Evolutionary conservation across 2,888 invertebrate species (phyloP).

Genomic region (Stictocephala bisonia): DNA sequence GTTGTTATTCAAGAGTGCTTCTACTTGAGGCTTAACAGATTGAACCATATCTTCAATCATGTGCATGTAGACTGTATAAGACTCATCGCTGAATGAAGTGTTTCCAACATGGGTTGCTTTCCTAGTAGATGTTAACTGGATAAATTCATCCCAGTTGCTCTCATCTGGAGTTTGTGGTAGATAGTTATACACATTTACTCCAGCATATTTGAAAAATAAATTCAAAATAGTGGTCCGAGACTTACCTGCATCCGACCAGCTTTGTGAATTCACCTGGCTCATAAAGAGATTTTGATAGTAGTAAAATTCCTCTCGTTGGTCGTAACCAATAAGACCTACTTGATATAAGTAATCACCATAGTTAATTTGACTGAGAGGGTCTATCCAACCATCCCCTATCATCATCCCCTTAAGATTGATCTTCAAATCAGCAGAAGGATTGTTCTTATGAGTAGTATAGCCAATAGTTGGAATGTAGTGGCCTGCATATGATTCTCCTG

Average conservation of each 20-base stretch:
- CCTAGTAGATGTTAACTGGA: constrained; percentile 51
- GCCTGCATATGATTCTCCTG: constrained; percentile 91
- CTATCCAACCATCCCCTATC: constrained; percentile 85
- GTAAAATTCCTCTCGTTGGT: constrained; percentile 72
- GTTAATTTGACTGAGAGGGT: constrained; percentile 80
- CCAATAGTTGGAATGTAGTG: constrained; percentile 82
- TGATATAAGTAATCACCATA: constrained; percentile 86
- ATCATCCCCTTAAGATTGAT: constrained; percentile 78
- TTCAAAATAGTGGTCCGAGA: constrained; percentile 78
- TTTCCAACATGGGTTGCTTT: constrained; percentile 87
- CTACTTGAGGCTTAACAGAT: constrained; percentile 78
- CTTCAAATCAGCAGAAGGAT: constrained; percentile 69
- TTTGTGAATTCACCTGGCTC: constrained; percentile 71
- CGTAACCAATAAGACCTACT: constrained; percentile 69
- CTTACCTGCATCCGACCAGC: constrained; percentile 78
- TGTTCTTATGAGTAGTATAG: constrained; percentile 77
- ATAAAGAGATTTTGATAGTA: constrained; percentile 70
- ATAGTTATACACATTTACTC: constrained; percentile 16
- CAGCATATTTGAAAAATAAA: constrained; percentile 30
- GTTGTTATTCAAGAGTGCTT: constrained; percentile 73
- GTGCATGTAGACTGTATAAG: constrained; percentile 73
- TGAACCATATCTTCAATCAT: constrained; percentile 83
- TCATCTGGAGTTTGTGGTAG: constrained; percentile 8
- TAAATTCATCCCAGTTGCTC: constrained; percentile 47
- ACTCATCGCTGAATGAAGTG: constrained; percentile 73